Base-by-base conservation (phyloP, 1,140 invertebrate species). In the Halictus rubicundus region DNA sequence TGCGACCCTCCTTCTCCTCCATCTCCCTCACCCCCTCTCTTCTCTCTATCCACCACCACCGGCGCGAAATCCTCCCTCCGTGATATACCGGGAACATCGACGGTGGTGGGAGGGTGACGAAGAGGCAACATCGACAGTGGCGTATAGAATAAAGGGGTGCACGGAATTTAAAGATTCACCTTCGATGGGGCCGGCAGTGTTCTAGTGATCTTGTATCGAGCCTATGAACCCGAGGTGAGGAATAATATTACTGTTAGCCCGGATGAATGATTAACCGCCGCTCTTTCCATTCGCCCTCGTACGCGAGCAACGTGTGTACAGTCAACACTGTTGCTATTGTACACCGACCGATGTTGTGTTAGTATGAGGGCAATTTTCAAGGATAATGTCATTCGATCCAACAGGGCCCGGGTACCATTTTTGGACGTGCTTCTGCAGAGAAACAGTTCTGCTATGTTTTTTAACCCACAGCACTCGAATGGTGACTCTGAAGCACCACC, bases 51-150 rank as follows among this genome's bases (percentile, higher is more conserved):
- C 9, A 10, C 42, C 42, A 12, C 10, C 6, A 39, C 37, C 73
- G 60, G 63, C 52, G 42, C 52, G 77, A 78, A 54, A 76, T 25
- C 83, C 73, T 61, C 68, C 69, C 72, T 27, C 39, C 66, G 14
- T 52, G 66, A 79, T 71, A 69, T 37, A 16, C 46, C 54, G 52
- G 68, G 75, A 65, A 32, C 61, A 42, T 68, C 32, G 61, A 16
- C 39, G 77, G 72, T 32, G 79, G 61, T 12, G 49, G 49, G 57
- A 59, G 59, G 49, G 42, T 21, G 59, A 23, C 42, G 64, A 72
- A 52, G 72, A 42, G 78, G 76, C 59, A 54, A 64, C 49, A 59
- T 64, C 46, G 54, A 77, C 84, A 85, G 74, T 86, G 81, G 85
- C 85, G 85, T 86, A 52, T 52, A 83, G 77, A 52, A 68, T 46